Evolutionary conservation across 1,140 invertebrate species (phyloP).

Genomic region (Drosophila arawakana): DNA sequence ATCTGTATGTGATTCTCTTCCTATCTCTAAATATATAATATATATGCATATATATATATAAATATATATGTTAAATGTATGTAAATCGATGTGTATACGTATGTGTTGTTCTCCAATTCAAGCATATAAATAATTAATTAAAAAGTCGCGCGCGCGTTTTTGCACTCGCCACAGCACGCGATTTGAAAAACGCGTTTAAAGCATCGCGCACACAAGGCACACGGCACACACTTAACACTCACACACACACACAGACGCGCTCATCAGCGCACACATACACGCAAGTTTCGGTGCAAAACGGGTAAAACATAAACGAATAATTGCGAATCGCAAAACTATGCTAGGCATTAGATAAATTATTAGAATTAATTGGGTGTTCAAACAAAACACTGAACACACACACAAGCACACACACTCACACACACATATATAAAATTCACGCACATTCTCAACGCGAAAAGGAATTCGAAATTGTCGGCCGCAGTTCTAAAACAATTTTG

Average conservation of each 20-base stretch:
- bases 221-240: not conserved
- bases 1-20: conserved; percentile 43
- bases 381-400: conserved; percentile 19
- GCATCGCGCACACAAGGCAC: not conserved
- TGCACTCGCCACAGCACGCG: conserved; percentile 22
- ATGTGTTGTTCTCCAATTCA: conserved; percentile 23
- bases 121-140: conserved; percentile 27
- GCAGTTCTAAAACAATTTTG: conserved; percentile 34
- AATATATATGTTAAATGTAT: conserved; percentile 9
- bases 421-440: not conserved
- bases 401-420: too few species aligned
- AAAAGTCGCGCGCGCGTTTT: conserved; percentile 43
- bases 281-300: conserved; percentile 84
- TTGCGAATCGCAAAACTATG: conserved; percentile 57
- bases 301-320: conserved; percentile 75
- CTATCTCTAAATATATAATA: conserved; percentile 15
- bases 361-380: conserved; percentile 60
- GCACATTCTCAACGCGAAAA: conserved; percentile 1
- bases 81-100: conserved; percentile 42
- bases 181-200: conserved; percentile 17
- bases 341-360: conserved; percentile 72
- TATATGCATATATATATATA: conserved; percentile 37
- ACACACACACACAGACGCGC: not conserved
- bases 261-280: conserved; percentile 32
- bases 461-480: conserved; percentile 32